A percentile compares a stretch with the other conserved stretches of the same genome.
Evolutionary conservation across 1,140 invertebrate species (phyloP).

Genomic region (Popillia japonica): DNA sequence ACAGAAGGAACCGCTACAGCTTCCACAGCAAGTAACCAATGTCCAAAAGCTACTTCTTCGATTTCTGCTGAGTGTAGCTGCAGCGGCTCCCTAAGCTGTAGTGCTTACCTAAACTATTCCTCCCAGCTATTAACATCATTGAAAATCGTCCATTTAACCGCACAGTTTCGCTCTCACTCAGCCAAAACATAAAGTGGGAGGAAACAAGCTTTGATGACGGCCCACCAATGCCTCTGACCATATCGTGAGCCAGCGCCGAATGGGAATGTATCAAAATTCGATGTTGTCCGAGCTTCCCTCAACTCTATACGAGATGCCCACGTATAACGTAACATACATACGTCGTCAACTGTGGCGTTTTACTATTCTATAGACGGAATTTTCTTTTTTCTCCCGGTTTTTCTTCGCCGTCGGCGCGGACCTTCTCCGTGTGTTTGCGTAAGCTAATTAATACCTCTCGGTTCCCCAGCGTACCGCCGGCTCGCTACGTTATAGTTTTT

Average conservation of each 20-base stretch:
- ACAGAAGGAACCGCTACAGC: too few relatives aligned
- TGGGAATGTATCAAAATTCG: slow-evolving; percentile 10
- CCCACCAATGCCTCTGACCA: background rate
- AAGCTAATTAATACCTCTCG: slow-evolving; percentile 9
- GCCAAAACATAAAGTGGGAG: background rate
- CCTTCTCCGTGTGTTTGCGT: background rate
- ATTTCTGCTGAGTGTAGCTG: too few relatives aligned
- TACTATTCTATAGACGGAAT: background rate
- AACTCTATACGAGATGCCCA: background rate
- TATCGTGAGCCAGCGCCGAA: background rate
- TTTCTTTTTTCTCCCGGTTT: background rate
- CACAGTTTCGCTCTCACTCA: background rate
- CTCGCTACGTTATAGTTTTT: background rate
- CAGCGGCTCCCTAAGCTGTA: too few relatives aligned
- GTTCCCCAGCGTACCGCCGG: background rate
- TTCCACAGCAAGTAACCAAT: too few relatives aligned
- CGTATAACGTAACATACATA: too few relatives aligned
- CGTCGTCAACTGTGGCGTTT: background rate
- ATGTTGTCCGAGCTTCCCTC: background rate
- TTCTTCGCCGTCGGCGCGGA: background rate
- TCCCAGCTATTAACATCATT: too few relatives aligned
- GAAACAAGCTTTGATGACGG: slow-evolving; percentile 13
- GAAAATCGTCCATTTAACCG: too few relatives aligned
- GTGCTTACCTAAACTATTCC: too few relatives aligned
- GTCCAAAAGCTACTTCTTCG: too few relatives aligned